These are phyloP conservation scores for Parazoanthus atlanticus DNA, from an alignment of 92 coral and sea anemone species.

Conservation along the genomic window DNA sequence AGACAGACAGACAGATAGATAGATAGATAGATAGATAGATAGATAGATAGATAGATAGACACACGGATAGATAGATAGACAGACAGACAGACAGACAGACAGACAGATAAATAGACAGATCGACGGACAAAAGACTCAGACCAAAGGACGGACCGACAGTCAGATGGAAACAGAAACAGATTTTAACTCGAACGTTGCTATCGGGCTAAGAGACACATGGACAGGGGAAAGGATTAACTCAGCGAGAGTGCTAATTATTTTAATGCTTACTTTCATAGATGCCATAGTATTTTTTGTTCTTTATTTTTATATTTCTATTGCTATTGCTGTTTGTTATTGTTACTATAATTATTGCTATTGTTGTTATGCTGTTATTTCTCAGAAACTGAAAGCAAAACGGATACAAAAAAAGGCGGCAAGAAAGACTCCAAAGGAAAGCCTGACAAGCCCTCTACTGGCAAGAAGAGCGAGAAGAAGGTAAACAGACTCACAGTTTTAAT, in stretches of 20 bases:
- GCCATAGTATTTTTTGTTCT: background rate
- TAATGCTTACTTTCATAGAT: background rate
- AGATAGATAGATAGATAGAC: no score
- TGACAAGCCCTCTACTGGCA: constrained; percentile 89
- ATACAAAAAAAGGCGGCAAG: constrained; percentile 75
- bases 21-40: no score
- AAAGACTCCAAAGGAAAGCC: constrained; percentile 77
- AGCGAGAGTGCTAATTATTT: no score
- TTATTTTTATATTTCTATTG: background rate
- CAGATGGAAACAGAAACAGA: no score
- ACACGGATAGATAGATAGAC: no score
- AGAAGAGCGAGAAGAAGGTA: constrained; percentile 97
- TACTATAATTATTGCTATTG: background rate
- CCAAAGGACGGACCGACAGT: no score
- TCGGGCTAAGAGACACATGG: no score
- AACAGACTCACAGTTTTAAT: background rate
- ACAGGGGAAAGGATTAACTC: background rate
- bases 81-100: background rate
- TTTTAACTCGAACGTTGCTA: no score
- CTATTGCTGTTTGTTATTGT: background rate
- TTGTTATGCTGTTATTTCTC: background rate
- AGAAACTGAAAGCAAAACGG: constrained; percentile 75
- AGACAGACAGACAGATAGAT: background rate
- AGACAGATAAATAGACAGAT: background rate
- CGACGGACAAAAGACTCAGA: no score